phyloP scores from a whole-genome alignment of 2,888 invertebrate genomes.

The Elegia similella region DNA sequence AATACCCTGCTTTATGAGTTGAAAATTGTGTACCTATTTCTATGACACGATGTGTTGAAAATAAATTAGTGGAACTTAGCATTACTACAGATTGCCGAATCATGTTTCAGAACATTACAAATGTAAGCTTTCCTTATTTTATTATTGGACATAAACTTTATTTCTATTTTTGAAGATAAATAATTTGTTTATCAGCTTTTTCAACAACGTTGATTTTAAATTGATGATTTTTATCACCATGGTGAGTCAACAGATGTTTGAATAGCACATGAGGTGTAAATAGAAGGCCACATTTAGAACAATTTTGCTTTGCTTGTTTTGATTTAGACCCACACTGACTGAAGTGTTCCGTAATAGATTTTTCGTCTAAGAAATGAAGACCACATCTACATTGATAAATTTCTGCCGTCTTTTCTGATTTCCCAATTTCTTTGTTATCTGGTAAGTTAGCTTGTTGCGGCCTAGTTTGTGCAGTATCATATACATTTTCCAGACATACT shows the following conservation, averaged over 20 bases:
- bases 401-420: slow-evolving; percentile 28
- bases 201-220: slow-evolving; percentile 5
- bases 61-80: no score
- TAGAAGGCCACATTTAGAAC: slow-evolving; percentile 55
- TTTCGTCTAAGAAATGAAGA: slow-evolving; percentile 50
- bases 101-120: no score
- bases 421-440: slow-evolving; percentile 16
- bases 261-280: slow-evolving; percentile 56
- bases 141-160: not conserved
- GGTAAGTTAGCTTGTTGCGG: not conserved
- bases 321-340: slow-evolving; percentile 36
- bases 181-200: not conserved
- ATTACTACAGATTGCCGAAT: no score
- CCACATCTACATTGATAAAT: slow-evolving; percentile 60
- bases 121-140: no score
- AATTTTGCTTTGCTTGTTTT: slow-evolving; percentile 44
- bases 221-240: slow-evolving; percentile 40
- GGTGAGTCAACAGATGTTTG: slow-evolving; percentile 54
- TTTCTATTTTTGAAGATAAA: not conserved
- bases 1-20: no score
- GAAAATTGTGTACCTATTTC: no score
- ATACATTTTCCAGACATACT: slow-evolving; percentile 1
- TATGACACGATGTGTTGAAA: no score
- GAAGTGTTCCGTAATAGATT: slow-evolving; percentile 41
- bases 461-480: not conserved